Evolutionary conservation across 92 coral and sea anemone genomes (phyloP).

Genomic region (Actinostola sp.): DNA sequence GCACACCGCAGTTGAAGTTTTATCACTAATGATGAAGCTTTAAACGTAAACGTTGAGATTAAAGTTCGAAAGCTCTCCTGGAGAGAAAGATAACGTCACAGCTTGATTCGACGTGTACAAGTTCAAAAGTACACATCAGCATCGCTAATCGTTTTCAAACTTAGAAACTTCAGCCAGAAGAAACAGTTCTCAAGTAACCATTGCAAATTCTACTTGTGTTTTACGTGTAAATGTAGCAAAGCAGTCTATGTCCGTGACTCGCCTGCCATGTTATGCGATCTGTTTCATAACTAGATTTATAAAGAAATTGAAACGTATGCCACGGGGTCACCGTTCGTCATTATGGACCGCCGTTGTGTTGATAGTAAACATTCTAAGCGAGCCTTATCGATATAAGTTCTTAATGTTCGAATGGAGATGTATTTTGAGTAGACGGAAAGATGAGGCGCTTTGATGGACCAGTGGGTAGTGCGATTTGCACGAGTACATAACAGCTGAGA

Average conservation of each 20-base stretch:
- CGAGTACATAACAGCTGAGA: slow-evolving; percentile 10
- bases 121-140: not conserved
- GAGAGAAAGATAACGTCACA: slow-evolving; percentile 18
- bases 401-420: slow-evolving; percentile 10
- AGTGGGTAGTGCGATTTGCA: not conserved
- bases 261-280: slow-evolving; percentile 13
- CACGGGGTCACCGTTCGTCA: slow-evolving; percentile 11
- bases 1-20: not conserved
- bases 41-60: slow-evolving; percentile 22
- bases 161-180: not conserved
- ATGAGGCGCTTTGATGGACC: slow-evolving; percentile 2
- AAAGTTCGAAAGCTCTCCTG: slow-evolving; percentile 8
- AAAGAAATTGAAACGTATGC: slow-evolving; percentile 2
- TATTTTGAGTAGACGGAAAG: not conserved
- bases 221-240: not conserved
- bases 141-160: not conserved
- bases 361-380: slow-evolving; percentile 13
- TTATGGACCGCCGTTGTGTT: slow-evolving; percentile 6
- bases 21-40: slow-evolving; percentile 11
- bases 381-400: not conserved
- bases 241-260: slow-evolving; percentile 13
- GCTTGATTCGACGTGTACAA: not conserved
- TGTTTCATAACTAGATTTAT: slow-evolving; percentile 1
- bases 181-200: not conserved
- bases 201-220: not conserved